phyloP scores from a whole-genome alignment of 1,140 invertebrate genomes.

The Sinonovacula constricta region DNA sequence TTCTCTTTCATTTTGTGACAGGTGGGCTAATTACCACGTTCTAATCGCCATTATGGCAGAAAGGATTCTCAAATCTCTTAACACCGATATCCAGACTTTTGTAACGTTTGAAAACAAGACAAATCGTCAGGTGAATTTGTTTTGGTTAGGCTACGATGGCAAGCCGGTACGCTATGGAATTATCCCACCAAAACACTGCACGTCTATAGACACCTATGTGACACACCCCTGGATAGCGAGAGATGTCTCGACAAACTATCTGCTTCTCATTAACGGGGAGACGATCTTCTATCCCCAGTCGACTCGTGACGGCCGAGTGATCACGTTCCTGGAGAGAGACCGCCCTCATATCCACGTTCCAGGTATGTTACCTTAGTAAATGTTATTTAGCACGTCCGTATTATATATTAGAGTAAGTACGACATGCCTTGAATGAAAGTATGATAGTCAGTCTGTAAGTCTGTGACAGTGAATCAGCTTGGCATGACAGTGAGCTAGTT shows the following conservation, averaged over 20 bases:
- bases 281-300: conserved; percentile 13
- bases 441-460: no score
- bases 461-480: no score
- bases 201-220: conserved; percentile 32
- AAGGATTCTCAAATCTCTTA: neutral
- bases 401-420: no score
- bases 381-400: neutral
- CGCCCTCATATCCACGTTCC: conserved; percentile 18
- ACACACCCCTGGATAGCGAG: conserved; percentile 39
- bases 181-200: conserved; percentile 16
- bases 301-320: neutral
- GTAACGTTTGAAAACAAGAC: conserved; percentile 20
- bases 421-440: no score
- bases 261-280: conserved; percentile 24
- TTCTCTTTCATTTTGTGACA: no score
- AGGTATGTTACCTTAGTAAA: conserved; percentile 6
- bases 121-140: neutral
- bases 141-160: conserved; percentile 38
- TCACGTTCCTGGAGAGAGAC: conserved; percentile 5
- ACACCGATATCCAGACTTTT: conserved; percentile 24
- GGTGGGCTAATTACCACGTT: no score
- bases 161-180: conserved; percentile 16
- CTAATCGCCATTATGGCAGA: no score
- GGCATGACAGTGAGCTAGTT: no score
- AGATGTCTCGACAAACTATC: conserved; percentile 16